phyloP scores from a whole-genome alignment of 2,113 vertebrate species.

The Oncorhynchus masou region DNA sequence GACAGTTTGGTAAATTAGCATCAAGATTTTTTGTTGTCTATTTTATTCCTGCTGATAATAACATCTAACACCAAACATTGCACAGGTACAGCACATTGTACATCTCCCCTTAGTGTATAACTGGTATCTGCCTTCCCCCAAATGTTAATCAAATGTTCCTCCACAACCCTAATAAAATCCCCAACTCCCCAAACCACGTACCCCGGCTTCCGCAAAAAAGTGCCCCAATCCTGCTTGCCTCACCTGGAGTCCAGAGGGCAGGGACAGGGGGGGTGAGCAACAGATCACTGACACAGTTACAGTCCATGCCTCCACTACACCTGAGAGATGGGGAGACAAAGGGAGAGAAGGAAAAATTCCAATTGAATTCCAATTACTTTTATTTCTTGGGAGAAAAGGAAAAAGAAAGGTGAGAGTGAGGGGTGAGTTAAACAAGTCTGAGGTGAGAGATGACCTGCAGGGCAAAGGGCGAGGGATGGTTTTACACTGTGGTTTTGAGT shows the following conservation, averaged over 20 bases:
- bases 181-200: too few species aligned
- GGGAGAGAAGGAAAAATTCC: background rate
- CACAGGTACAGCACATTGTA: too few species aligned
- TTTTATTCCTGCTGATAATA: too few species aligned
- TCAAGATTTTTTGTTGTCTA: too few species aligned
- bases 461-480: conserved; percentile 33
- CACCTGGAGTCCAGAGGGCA: conserved; percentile 91
- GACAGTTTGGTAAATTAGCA: too few species aligned
- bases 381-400: background rate
- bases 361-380: too few species aligned
- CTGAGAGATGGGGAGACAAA: conserved; percentile 43
- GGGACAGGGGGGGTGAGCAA: conserved; percentile 87
- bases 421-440: background rate
- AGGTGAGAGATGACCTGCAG: conserved; percentile 44
- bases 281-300: conserved; percentile 91
- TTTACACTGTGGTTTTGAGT: conserved; percentile 34
- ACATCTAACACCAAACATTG: too few species aligned
- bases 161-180: too few species aligned
- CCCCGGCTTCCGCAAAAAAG: too few species aligned
- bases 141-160: too few species aligned
- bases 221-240: conserved; percentile 34
- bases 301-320: conserved; percentile 84
- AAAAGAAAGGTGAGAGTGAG: conserved; percentile 2
- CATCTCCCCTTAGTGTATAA: too few species aligned
- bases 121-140: too few species aligned